phyloP scores from a whole-genome alignment of 2,888 invertebrate species.

The Phyllotreta striolata region DNA sequence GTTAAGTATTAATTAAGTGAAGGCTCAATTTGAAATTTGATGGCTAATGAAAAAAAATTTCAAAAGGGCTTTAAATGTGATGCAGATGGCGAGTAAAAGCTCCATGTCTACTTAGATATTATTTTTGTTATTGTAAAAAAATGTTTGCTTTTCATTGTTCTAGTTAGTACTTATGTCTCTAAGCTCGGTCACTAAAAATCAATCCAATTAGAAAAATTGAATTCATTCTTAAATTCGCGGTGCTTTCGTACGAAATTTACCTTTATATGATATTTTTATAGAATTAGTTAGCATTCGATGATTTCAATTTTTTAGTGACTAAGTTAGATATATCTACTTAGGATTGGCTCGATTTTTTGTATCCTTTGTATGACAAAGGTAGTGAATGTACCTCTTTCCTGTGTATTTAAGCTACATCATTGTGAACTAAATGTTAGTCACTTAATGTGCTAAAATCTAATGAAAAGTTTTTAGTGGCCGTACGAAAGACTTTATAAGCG shows the following conservation, averaged over 20 bases:
- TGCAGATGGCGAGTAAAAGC: constrained; percentile 49
- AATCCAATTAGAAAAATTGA: neutral
- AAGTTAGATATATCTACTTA: neutral
- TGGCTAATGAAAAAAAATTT: constrained; percentile 31
- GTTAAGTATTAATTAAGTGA: constrained; percentile 30
- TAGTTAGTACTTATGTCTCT: constrained; percentile 55
- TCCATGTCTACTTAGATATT: constrained; percentile 54
- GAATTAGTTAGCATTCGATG: neutral
- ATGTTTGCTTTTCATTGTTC: constrained; percentile 61
- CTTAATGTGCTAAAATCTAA: constrained; percentile 41
- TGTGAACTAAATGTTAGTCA: constrained; percentile 48
- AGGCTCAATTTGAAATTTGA: constrained; percentile 40
- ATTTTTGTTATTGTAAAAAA: constrained; percentile 57
- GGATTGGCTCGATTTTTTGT: constrained; percentile 12
- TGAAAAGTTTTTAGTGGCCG: constrained; percentile 36
- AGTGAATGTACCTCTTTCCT: constrained; percentile 36
- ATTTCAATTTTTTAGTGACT: constrained; percentile 12
- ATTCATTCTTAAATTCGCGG: constrained; percentile 26
- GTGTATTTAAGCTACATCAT: constrained; percentile 44
- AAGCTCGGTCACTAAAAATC: constrained; percentile 34
- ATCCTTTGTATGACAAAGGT: constrained; percentile 39
- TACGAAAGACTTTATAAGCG: constrained; percentile 24
- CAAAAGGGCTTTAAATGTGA: constrained; percentile 48
- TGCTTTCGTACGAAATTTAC: constrained; percentile 23
- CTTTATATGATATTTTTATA: neutral